Conservation (phyloP, 2,797 vertebrate genomes). For the Intellagama lesueurii region DNA sequence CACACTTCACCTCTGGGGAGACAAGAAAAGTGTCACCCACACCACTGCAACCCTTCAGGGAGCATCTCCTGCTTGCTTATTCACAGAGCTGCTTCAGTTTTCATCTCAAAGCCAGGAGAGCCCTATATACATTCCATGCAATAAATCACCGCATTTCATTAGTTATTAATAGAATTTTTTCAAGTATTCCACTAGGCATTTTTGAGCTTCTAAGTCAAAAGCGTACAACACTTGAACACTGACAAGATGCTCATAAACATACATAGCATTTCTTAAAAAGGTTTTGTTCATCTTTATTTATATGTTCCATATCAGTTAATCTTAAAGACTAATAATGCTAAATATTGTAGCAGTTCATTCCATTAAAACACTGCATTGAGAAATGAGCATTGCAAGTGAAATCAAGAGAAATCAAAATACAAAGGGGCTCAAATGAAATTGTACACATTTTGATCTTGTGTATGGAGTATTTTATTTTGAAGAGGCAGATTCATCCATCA, state of each 20-base stretch:
- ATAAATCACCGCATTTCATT: constrained; percentile 62
- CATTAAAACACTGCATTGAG: neutral
- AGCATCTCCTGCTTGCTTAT: constrained; percentile 32
- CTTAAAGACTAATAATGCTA: constrained; percentile 34
- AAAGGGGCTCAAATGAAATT: neutral
- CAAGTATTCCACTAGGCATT: constrained; percentile 57
- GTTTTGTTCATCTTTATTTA: neutral
- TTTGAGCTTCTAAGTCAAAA: constrained; percentile 49
- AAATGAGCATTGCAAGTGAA: neutral
- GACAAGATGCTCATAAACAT: constrained; percentile 47
- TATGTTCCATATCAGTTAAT: neutral
- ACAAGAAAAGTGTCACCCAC: constrained; percentile 45
- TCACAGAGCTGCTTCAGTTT: constrained; percentile 47
- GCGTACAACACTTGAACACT: constrained; percentile 32
- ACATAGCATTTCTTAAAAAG: constrained; percentile 50
- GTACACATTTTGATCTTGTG: neutral
- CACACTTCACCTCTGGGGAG: constrained; percentile 45
- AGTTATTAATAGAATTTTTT: constrained; percentile 63
- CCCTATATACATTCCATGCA: constrained; percentile 44
- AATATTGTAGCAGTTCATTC: neutral
- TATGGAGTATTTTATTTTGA: neutral
- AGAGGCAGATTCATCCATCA: neutral
- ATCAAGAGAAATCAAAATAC: neutral
- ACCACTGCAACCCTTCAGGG: constrained; percentile 35
- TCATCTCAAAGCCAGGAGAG: constrained; percentile 50